A percentile compares a stretch with the other conserved stretches of the same genome.
Evolutionary conservation across 1,140 invertebrate genomes (phyloP).

Genomic region (Macrobrachium rosenbergii): DNA sequence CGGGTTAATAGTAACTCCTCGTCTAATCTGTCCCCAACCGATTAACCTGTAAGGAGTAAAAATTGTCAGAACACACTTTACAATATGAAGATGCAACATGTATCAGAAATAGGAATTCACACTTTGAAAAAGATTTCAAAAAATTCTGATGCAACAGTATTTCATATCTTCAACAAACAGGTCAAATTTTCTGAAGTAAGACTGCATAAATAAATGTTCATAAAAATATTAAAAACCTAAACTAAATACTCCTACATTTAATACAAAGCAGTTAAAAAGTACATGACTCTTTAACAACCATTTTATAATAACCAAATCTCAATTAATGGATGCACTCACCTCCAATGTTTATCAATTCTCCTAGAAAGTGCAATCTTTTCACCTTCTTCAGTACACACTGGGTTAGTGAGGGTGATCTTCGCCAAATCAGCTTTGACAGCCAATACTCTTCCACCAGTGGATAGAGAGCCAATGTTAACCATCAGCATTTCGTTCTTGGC

Average conservation of each 20-base stretch:
- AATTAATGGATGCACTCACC: conserved; percentile 74
- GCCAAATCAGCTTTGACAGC: conserved; percentile 98
- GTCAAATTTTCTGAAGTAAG: too few relatives aligned
- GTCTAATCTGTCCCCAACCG: conserved; percentile 96
- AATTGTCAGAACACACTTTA: conserved; percentile 49
- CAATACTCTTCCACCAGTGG: conserved; percentile 95
- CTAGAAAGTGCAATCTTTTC: conserved; percentile 99
- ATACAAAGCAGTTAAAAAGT: not conserved
- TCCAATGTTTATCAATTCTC: conserved; percentile 99
- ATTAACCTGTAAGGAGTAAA: conserved; percentile 79
- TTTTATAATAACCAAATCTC: not conserved
- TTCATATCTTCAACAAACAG: too few relatives aligned
- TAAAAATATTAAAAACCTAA: too few relatives aligned
- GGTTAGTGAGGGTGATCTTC: conserved; percentile 96
- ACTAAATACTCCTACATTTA: too few relatives aligned
- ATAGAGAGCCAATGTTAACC: conserved; percentile 99
- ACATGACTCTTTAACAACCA: not conserved
- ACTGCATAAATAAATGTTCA: too few relatives aligned
- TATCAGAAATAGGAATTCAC: not conserved
- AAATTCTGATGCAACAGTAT: not conserved
- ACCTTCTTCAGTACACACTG: conserved; percentile 98
- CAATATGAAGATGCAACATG: conserved; percentile 29
- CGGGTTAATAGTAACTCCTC: conserved; percentile 90
- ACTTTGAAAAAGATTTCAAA: not conserved
- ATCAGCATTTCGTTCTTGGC: conserved; percentile 91